Evolutionary conservation across 1,140 invertebrate genomes (phyloP), one percentile per base, ranked within the genome.

Genomic region (Cydia fagiglandana): DNA sequence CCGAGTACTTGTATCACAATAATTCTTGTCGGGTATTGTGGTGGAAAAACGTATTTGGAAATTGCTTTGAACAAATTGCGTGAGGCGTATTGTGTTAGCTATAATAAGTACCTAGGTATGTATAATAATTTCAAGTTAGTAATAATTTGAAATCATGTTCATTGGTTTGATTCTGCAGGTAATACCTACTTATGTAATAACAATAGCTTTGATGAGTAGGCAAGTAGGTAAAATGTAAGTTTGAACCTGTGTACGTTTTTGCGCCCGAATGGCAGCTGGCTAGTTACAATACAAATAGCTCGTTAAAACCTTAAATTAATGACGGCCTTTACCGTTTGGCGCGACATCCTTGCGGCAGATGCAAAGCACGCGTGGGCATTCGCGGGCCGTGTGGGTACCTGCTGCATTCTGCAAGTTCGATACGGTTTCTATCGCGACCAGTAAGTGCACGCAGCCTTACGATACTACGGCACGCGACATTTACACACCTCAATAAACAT

Each of bases 391-490:
- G 74, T 78, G 74, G 79, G 75, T 64, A 56, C 53, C 7, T 15
- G 15, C 15, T 41, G 34, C 34, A 70, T 70, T n/a, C 30, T 70
- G 79, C 70, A 76, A 78, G 80, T 85, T 84, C 84, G 84, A 84
- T 90, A 90, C 85, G 89, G 88, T 85, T 91, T 91, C 89, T 77
- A 73, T 79, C 47, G 68, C 64, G 68, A 78, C 80, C 77, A 66
- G 66, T 77, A 73, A 79, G 82, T 56, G 70, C 70, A 38, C 17
- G 45, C 50, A 50, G 76, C 87, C 88, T 87, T 87, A 89, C 84
- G 86, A 80, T 80, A 84, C 73, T 73, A 66, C 64, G 82, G 86
- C 89, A 91, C 88, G 89, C 87, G 89, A 89, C 86, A 79, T 83
- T 86, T 75, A 77, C 79, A 75, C 83, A 79, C 81, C 76, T 80